Evolutionary conservation across 2,797 vertebrate genomes (phyloP), one percentile per base, ranked within the genome.

Genomic region (Poecilia velifera): DNA sequence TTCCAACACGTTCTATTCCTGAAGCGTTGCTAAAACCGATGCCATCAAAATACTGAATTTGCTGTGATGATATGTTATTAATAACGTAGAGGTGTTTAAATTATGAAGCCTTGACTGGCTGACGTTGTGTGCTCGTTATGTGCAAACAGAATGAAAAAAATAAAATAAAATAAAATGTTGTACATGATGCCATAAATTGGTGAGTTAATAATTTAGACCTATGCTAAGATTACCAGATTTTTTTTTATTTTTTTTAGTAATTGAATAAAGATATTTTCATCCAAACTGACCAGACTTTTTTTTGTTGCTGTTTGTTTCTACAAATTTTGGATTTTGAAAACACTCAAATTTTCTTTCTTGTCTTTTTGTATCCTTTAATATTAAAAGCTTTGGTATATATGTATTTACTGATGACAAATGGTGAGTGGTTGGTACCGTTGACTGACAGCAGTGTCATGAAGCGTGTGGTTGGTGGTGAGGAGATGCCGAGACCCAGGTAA

Each of bases 81-180:
- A 53, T 25, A 25, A 53, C 2, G 0, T 25, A 3, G 6, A 25
- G 51, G 8, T 53, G 51, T 9, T 22, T 25, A 73, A 25, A 41
- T 51, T 62, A 88, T 91, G 87, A 92, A 25, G 84, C 89, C 78
- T 34, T 68, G 7, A 16, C 3, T 45, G 85, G 89, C 83, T 72
- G 87, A 90, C 74, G 28, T 68, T 41, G 68, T 46, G 22, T 25
- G 5, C 28, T 31, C 0, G 3, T 34, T 31, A 39, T 0, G 2
- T 10, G 43, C 6, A 45, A 59, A 34, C 34, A n/a, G 53, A 34
- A 72, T 73, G 41, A 34, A n/a, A 22, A 8, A 46, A n/a, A n/a
- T n/a, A n/a, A 46, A 41, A 34, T 34, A 34, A 34, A 34, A 34
- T 34, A 34, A 41, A 76, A 39, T 25, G 36, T n/a, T 74, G 25